A percentile compares a stretch with the other conserved stretches of the same genome.
These are phyloP conservation scores for Umimayanthus chanpuru DNA, from an alignment of 92 coral and sea anemone species.

Conservation along the genomic window DNA sequence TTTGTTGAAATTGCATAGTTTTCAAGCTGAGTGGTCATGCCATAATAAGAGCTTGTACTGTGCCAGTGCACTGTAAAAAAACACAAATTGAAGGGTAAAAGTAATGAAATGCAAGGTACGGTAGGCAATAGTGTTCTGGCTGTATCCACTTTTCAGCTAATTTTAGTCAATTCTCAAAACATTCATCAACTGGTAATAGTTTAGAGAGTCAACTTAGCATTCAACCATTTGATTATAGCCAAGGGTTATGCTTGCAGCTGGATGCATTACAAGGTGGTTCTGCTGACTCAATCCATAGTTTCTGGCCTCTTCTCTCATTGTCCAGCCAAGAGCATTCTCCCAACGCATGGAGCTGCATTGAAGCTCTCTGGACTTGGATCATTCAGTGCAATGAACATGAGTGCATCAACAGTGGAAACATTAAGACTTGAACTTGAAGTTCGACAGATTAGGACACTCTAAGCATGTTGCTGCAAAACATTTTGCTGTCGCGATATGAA, in stretches of 20 bases:
- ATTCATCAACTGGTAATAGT: conserved; percentile 10
- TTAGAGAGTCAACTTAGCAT: conserved; percentile 24
- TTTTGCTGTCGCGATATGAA: too few relatives aligned
- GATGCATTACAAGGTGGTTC: conserved; percentile 11
- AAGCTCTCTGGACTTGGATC: conserved; percentile 11
- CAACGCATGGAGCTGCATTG: conserved; percentile 15
- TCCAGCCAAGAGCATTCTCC: conserved; percentile 8
- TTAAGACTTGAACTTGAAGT: conserved; percentile 41
- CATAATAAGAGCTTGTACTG: too few relatives aligned
- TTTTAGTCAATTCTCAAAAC: too few relatives aligned
- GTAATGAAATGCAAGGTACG: too few relatives aligned
- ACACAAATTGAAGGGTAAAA: too few relatives aligned
- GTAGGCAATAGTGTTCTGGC: too few relatives aligned
- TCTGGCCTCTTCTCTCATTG: neutral
- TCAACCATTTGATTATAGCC: conserved; percentile 19
- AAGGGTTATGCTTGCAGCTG: conserved; percentile 17
- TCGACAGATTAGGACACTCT: too few relatives aligned
- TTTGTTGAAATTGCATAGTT: too few relatives aligned
- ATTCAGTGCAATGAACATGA: conserved; percentile 8
- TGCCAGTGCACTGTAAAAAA: too few relatives aligned
- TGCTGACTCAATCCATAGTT: conserved; percentile 9
- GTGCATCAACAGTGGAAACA: conserved; percentile 28
- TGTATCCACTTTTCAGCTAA: too few relatives aligned
- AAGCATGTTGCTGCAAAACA: too few relatives aligned
- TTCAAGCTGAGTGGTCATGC: too few relatives aligned